A percentile compares a stretch with the other conserved stretches of the same genome.
These are phyloP conservation scores for Tanypteryx hageni DNA, from an alignment of 2,888 invertebrate genomes.

Conservation along the genomic window DNA sequence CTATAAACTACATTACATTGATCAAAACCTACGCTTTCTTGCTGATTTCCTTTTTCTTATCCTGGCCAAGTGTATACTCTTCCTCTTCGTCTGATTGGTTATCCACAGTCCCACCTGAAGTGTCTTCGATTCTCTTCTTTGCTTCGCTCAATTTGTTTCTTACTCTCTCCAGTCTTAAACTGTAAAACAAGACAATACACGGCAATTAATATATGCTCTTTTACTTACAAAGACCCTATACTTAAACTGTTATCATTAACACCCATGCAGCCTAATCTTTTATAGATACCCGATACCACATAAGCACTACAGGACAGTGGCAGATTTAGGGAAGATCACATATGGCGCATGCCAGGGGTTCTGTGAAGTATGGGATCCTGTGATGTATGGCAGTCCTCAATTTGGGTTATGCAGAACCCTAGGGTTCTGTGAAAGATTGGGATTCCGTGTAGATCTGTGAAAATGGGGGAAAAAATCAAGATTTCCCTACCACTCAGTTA, in stretches of 20 bases:
- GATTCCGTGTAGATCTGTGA: too few relatives aligned
- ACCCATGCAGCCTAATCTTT: not conserved
- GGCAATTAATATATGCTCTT: not conserved
- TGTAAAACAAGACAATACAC: not conserved
- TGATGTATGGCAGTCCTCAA: too few relatives aligned
- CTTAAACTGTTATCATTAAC: not conserved
- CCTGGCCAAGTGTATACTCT: conserved; percentile 69
- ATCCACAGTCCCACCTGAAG: not conserved
- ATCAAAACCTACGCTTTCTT: conserved; percentile 76
- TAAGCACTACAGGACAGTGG: too few relatives aligned
- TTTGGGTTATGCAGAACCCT: too few relatives aligned
- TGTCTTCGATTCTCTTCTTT: conserved; percentile 56
- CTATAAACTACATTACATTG: too few relatives aligned
- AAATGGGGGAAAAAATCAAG: too few relatives aligned
- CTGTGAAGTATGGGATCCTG: too few relatives aligned
- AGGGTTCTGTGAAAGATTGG: too few relatives aligned
- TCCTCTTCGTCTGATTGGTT: conserved; percentile 68
- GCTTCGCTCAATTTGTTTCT: conserved; percentile 44
- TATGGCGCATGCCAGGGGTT: too few relatives aligned
- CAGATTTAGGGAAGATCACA: too few relatives aligned
- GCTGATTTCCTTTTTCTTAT: conserved; percentile 68
- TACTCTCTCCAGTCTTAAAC: conserved; percentile 5
- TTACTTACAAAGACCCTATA: not conserved
- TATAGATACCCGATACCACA: too few relatives aligned
- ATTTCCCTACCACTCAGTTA: too few relatives aligned